Evolutionary conservation across 2,888 invertebrate genomes (phyloP), one percentile per base, ranked within the genome.

Genomic region (Vandiemenella viatica): DNA sequence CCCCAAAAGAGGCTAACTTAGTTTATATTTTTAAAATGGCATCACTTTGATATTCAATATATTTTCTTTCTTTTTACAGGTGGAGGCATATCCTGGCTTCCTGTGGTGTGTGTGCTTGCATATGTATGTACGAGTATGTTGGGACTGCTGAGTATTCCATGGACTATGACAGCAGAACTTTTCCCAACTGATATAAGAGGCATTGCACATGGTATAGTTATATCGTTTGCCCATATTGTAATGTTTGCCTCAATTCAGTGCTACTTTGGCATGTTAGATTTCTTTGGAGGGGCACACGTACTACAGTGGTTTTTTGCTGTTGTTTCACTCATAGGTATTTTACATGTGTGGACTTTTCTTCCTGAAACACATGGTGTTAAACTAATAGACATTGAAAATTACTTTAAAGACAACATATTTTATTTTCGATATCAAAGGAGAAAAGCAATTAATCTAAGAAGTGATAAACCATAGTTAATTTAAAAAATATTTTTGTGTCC

Each of bases 81-180:
- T 13, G 43, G 53, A 43, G 26, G 46, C 15, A 22, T 43, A 5
- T 45, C 49, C 42, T 46, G 50, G 66, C 63, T 73, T 1, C 75
- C 76, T 2, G 69, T 75, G 0, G 53, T 67, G 0, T 67, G 73
- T 48, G 61, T 77, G 1, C 58, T 76, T 8, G 59, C 74, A 1
- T 76, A 74, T 59, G 76, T 77, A 1, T 70, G 73, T 48, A 68
- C 74, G 0, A 74, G 75, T 6, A 76, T 76, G 73, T 66, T 76
- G 38, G 77, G 76, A 1, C 63, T 76, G 55, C 62, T 77, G 26
- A 74, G 74, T 5, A 75, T 77, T 18, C 77, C 77, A 1, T 77
- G 77, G 77, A 76, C 76, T n/a, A 75, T 77, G 75, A 76, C 75
- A 1, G 76, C 76, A 0, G 77, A 77, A 63, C 61, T 77, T 4